Percentiles rank a stretch among this genome's conserved stretches.
phyloP scores from a whole-genome alignment of 35 echinoderm and acorn worm genomes.

The Apostichopus californicus region DNA sequence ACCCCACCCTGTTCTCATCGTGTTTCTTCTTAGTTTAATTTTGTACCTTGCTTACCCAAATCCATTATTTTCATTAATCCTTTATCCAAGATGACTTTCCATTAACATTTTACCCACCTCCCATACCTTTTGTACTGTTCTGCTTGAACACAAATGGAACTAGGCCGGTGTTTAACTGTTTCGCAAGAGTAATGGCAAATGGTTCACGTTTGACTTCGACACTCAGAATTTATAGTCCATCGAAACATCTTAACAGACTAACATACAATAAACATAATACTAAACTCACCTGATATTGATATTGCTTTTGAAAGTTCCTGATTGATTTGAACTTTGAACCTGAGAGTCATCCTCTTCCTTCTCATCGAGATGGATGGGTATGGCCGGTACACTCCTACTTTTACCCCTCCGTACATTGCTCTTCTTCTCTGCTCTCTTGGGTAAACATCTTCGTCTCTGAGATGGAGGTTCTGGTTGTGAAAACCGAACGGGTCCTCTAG shows the following conservation, averaged over 20 bases:
- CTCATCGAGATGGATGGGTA: conserved; percentile 29
- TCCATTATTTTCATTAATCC: too few species aligned
- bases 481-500: conserved; percentile 67
- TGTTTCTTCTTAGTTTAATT: too few species aligned
- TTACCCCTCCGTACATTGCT: conserved; percentile 27
- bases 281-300: conserved; percentile 16
- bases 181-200: too few species aligned
- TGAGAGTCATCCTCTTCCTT: conserved; percentile 1
- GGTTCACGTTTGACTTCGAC: too few species aligned
- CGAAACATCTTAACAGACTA: not conserved
- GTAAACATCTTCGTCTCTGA: not conserved
- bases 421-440: conserved; percentile 19
- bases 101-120: too few species aligned
- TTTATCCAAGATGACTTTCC: too few species aligned
- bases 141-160: too few species aligned
- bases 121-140: too few species aligned
- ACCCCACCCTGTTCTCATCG: too few species aligned
- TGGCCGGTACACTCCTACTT: not conserved
- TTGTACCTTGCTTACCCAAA: too few species aligned
- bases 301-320: conserved; percentile 21
- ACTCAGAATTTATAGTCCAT: too few species aligned
- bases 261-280: not conserved
- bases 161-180: too few species aligned
- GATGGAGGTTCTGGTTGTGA: conserved; percentile 70
- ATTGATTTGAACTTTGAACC: conserved; percentile 28